Evolutionary conservation across 2,797 vertebrate species (phyloP).

Genomic region (Mus spretus): DNA sequence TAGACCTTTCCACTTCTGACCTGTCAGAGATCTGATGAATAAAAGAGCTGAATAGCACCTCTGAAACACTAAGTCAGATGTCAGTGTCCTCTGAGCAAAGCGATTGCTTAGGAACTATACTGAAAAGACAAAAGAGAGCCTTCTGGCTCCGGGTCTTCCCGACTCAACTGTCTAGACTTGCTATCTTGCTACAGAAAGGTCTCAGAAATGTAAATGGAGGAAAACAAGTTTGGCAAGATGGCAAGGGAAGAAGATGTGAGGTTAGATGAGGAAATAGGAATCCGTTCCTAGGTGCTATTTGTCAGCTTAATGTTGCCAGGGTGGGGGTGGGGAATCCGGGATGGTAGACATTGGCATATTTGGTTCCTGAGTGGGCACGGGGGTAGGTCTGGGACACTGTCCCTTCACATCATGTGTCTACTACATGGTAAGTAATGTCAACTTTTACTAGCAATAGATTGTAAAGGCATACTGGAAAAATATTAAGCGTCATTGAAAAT

Average conservation of each 20-base stretch:
- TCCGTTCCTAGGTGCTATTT: constrained; percentile 83
- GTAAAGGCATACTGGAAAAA: constrained; percentile 56
- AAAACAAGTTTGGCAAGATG: constrained; percentile 83
- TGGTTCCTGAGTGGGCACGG: neutral
- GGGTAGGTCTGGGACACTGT: neutral
- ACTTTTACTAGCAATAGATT: constrained; percentile 59
- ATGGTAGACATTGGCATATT: constrained; percentile 13
- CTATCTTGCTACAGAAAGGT: constrained; percentile 50
- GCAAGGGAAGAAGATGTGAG: constrained; percentile 80
- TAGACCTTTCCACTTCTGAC: constrained; percentile 30
- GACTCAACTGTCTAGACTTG: constrained; percentile 75
- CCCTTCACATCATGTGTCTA: constrained; percentile 1
- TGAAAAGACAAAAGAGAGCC: neutral
- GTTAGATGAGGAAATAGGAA: constrained; percentile 82
- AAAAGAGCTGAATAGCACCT: neutral
- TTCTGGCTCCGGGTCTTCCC: constrained; percentile 28
- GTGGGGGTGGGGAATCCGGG: constrained; percentile 63
- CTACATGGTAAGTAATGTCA: neutral
- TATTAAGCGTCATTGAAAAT: neutral
- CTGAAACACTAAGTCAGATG: constrained; percentile 36
- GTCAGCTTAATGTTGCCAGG: constrained; percentile 76
- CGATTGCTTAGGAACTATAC: neutral
- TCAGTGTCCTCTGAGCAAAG: neutral
- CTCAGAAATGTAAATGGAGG: constrained; percentile 75
- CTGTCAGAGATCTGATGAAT: neutral